Conservation (phyloP, 1,140 invertebrate genomes). For the Orchesella cincta region DNA sequence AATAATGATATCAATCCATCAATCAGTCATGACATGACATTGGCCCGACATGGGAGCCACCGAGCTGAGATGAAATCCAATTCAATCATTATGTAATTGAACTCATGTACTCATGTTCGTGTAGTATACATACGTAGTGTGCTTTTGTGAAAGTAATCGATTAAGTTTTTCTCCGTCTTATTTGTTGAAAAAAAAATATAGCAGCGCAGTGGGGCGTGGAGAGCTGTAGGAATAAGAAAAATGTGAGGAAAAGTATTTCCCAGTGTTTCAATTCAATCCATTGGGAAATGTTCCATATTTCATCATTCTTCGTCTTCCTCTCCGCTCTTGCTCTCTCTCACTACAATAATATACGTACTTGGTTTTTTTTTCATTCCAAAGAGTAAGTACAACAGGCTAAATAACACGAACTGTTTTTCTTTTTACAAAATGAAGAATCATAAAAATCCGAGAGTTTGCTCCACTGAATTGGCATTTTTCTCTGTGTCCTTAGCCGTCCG, state of each 20-base stretch:
- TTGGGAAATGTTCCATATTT: constrained; percentile 30
- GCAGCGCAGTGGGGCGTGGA: constrained; percentile 10
- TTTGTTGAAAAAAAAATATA: constrained; percentile 9
- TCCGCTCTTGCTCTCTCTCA: background rate
- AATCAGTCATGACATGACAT: no score
- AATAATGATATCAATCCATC: background rate
- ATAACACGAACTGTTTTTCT: background rate
- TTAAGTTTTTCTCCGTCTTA: background rate
- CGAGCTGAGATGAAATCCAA: no score
- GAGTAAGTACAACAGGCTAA: background rate
- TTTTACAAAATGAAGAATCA: constrained; percentile 17
- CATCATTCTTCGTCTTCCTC: constrained; percentile 14
- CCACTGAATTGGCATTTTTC: no score
- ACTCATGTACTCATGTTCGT: no score
- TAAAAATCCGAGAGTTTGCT: constrained; percentile 11
- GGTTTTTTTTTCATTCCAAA: background rate
- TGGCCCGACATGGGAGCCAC: no score
- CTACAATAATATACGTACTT: background rate
- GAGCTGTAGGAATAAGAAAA: constrained; percentile 5
- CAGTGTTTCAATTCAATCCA: constrained; percentile 23
- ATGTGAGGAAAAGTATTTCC: background rate
- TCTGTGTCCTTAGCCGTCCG: background rate
- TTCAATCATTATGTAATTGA: no score
- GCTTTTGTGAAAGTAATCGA: background rate
- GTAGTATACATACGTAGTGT: no score